A percentile compares a stretch with the other conserved stretches of the same genome.
phyloP scores from a whole-genome alignment of 2,888 invertebrate species.

The Anoncus sp. region DNA sequence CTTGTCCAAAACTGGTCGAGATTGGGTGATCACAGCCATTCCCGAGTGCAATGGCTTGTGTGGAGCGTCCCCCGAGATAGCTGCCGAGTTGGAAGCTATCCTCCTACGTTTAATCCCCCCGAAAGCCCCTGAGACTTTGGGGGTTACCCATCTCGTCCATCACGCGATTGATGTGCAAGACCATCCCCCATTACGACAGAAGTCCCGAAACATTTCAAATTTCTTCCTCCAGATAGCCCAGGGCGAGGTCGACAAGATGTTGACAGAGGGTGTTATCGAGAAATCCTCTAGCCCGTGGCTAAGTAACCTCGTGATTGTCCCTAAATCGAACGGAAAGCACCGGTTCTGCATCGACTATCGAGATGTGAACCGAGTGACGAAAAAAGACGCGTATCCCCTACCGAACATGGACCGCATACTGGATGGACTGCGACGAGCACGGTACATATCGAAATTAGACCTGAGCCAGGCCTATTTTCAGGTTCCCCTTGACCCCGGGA shows the following conservation, averaged over 20 bases:
- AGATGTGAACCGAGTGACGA: neutral
- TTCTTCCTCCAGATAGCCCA: neutral
- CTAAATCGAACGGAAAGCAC: neutral
- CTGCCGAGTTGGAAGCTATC: no score
- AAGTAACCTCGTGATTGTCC: neutral
- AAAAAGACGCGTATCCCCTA: slow-evolving; percentile 1
- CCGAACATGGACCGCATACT: neutral
- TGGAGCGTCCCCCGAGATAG: no score
- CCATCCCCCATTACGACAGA: neutral
- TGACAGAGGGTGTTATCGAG: neutral
- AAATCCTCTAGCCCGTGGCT: neutral
- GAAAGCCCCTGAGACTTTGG: no score
- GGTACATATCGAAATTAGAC: neutral
- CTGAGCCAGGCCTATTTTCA: slow-evolving; percentile 71
- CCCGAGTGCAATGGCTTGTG: no score
- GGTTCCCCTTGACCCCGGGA: slow-evolving; percentile 63
- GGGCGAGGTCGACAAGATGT: neutral
- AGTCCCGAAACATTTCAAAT: neutral
- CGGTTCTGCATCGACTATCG: neutral
- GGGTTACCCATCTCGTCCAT: no score
- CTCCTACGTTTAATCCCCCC: no score
- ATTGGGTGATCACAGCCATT: no score
- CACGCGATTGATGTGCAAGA: no score
- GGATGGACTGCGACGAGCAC: slow-evolving; percentile 1
- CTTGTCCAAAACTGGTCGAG: no score